A percentile compares a stretch with the other conserved stretches of the same genome.
These are phyloP conservation scores for Leptinotarsa tumamoca DNA, from an alignment of 2,888 invertebrate genomes.

Conservation along the genomic window DNA sequence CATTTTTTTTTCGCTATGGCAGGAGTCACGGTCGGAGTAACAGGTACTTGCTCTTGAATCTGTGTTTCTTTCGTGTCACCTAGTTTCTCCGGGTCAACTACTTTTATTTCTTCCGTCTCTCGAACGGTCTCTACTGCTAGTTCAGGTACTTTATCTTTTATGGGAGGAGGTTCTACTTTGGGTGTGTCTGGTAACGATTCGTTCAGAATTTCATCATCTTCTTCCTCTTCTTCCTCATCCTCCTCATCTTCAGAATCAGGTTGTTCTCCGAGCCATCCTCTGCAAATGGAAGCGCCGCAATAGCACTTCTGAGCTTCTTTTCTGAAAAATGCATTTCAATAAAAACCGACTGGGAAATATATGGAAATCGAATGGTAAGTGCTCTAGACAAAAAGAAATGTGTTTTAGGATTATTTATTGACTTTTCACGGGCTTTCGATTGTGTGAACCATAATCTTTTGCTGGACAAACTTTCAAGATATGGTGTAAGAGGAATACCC, in stretches of 20 bases:
- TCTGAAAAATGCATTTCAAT: constrained; percentile 66
- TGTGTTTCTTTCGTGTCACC: constrained; percentile 32
- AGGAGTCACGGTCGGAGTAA: constrained; percentile 43
- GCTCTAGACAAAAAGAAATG: too few species aligned
- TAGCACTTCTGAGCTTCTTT: constrained; percentile 96
- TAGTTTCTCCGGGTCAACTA: constrained; percentile 66
- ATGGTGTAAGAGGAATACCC: too few species aligned
- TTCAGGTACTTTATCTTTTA: constrained; percentile 30
- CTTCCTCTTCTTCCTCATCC: constrained; percentile 61
- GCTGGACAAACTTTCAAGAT: too few species aligned
- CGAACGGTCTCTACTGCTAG: constrained; percentile 37
- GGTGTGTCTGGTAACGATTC: constrained; percentile 26
- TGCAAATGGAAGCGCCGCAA: constrained; percentile 89
- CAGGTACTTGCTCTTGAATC: constrained; percentile 37
- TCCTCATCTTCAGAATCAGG: constrained; percentile 75
- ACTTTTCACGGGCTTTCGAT: too few species aligned
- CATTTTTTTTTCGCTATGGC: constrained; percentile 49
- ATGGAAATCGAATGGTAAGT: too few species aligned
- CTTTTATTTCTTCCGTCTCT: constrained; percentile 22
- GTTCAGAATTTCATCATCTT: constrained; percentile 52
- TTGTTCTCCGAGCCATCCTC: constrained; percentile 95
- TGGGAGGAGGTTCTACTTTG: constrained; percentile 11
- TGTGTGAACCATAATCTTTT: too few species aligned
- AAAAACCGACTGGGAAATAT: constrained; percentile 28
- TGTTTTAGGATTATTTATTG: too few species aligned